phyloP scores from a whole-genome alignment of 1,140 invertebrate genomes.

The Drosophila kikkawai region DNA sequence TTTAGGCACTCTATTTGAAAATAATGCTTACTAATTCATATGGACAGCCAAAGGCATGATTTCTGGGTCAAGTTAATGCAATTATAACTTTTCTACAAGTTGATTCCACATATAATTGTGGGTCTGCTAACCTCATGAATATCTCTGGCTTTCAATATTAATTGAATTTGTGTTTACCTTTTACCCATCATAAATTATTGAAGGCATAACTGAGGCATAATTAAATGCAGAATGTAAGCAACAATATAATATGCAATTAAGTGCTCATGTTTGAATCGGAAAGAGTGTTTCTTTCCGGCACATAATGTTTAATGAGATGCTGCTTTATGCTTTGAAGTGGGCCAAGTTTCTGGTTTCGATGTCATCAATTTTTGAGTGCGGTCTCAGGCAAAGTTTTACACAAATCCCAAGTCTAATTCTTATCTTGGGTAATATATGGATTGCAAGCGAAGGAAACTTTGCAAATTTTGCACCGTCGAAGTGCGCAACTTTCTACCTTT shows the following conservation, averaged over 20 bases:
- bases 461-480: constrained; percentile 47
- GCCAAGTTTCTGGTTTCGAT: constrained; percentile 17
- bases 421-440: constrained; percentile 50
- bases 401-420: constrained; percentile 32
- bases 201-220: constrained; percentile 10
- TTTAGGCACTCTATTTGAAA: constrained; percentile 8
- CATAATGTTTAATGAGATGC: neutral
- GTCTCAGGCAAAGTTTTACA: constrained; percentile 9
- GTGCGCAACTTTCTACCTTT: constrained; percentile 44
- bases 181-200: constrained; percentile 13
- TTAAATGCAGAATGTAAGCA: neutral
- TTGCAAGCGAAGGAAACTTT: constrained; percentile 65
- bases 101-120: neutral
- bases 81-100: constrained; percentile 1
- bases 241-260: neutral
- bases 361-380: constrained; percentile 24
- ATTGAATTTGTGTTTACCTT: constrained; percentile 15
- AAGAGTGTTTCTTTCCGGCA: neutral
- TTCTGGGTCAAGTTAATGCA: neutral
- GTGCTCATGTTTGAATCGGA: neutral
- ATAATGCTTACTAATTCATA: neutral
- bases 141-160: constrained; percentile 1
- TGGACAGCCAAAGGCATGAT: neutral
- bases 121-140: neutral
- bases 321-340: constrained; percentile 5